These are phyloP conservation scores for Etheostoma spectabile DNA, from an alignment of 2,113 vertebrate species.

Conservation along the genomic window DNA sequence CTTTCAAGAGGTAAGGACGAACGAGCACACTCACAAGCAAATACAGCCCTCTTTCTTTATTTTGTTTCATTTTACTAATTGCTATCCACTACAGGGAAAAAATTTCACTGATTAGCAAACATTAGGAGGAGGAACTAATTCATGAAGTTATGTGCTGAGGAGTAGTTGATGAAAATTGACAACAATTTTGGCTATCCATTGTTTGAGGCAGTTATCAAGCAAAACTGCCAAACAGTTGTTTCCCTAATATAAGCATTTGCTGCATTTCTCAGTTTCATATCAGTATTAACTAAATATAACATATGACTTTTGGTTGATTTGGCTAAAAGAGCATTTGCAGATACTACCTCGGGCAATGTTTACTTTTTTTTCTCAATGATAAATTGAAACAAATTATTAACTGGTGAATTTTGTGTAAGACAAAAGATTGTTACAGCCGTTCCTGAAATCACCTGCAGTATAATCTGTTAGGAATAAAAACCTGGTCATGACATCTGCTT, in stretches of 20 bases:
- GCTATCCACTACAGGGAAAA: neutral
- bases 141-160: neutral
- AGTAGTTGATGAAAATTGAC: neutral
- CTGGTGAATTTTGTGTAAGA: neutral
- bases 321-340: neutral
- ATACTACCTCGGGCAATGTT: neutral
- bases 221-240: neutral
- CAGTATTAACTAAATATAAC: neutral
- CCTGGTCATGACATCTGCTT: neutral
- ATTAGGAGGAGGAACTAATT: neutral
- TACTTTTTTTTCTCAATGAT: neutral
- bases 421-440: neutral
- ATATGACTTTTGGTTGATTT: neutral
- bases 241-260: neutral
- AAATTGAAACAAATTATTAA: neutral
- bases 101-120: neutral
- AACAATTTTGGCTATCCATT: neutral
- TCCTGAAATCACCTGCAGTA: neutral
- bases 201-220: neutral
- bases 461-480: neutral
- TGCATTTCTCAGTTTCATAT: neutral
- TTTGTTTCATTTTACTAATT: neutral
- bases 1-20: conserved; percentile 94
- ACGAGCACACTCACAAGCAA: neutral
- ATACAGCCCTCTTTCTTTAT: too few relatives aligned